Evolutionary conservation across 2,888 invertebrate species (phyloP).

Genomic region (Pantelozetes paolii): DNA sequence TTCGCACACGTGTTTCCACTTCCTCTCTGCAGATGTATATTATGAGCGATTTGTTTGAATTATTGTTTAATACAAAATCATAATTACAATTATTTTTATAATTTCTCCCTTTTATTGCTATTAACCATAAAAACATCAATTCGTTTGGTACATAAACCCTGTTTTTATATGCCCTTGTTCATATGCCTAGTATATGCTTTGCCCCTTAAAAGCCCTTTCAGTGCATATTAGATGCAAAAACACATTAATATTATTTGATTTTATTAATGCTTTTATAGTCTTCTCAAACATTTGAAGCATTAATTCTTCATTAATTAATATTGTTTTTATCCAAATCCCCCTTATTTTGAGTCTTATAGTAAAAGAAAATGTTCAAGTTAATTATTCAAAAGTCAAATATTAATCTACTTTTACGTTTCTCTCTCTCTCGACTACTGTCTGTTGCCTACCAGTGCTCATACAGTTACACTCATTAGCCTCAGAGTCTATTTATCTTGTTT

Average conservation of each 20-base stretch:
- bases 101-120: neutral
- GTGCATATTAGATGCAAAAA: neutral
- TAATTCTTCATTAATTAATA: conserved; percentile 9
- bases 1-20: conserved; percentile 6
- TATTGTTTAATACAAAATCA: no score
- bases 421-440: neutral
- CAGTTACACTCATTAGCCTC: neutral
- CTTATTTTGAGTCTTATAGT: neutral
- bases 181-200: no score
- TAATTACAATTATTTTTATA: no score
- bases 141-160: no score
- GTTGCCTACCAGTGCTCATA: neutral
- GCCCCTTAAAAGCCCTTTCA: conserved; percentile 19
- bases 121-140: no score
- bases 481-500: conserved; percentile 11
- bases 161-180: neutral
- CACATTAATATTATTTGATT: neutral
- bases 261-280: neutral
- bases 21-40: no score
- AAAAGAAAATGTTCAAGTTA: conserved; percentile 5
- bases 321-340: neutral
- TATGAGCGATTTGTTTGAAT: no score
- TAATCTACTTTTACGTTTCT: neutral
- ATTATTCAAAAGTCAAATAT: conserved; percentile 19
- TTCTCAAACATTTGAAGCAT: neutral